Evolutionary conservation across 2,113 vertebrate genomes (phyloP), one percentile per base, ranked within the genome.

Genomic region (Elachura formosa): DNA sequence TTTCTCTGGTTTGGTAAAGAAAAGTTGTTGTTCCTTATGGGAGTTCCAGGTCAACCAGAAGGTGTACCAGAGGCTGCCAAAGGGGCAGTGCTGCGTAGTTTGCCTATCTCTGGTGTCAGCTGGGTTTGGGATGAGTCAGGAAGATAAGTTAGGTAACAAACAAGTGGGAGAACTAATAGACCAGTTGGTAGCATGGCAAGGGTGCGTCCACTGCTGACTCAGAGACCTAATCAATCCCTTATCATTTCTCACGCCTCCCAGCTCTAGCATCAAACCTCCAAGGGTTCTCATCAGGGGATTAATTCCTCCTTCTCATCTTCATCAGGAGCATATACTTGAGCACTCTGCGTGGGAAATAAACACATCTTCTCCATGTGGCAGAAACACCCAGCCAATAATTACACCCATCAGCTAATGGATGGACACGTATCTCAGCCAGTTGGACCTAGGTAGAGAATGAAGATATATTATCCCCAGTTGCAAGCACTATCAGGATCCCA

Each of bases 171-270:
- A 95, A n/a, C 1, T 0, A 77, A 48, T 18, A 56, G 66, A 69
- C 31, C 56, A 45, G 76, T 80, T 2, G 12, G 48, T 20, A 40
- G 34, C 1, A 0, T 28, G 64, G 66, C 1, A 5, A 96, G 83
- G 87, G 66, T 49, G 87, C 7, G 7, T 61, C 87, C 41, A 2
- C 29, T 1, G 1, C 77, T 94, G 93, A 94, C 94, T 95, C 89
- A 94, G 85, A 95, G 49, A 74, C 66, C 80, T 87, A 61, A 91
- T 75, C 91, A 64, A 84, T 78, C 66, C 48, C 62, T 55, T 84
- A 58, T 49, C 12, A 0, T 75, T 96, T 92, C 89, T 94, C 95
- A 94, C 4, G 1, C 87, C 72, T 93, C 78, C 72, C 77, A 92
- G 59, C 55, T 92, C 87, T 34, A 81, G 77, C 77, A 72, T 28